A percentile compares a stretch with the other conserved stretches of the same genome.
phyloP scores from a whole-genome alignment of 2,797 vertebrate species.

The Thamnophis elegans region DNA sequence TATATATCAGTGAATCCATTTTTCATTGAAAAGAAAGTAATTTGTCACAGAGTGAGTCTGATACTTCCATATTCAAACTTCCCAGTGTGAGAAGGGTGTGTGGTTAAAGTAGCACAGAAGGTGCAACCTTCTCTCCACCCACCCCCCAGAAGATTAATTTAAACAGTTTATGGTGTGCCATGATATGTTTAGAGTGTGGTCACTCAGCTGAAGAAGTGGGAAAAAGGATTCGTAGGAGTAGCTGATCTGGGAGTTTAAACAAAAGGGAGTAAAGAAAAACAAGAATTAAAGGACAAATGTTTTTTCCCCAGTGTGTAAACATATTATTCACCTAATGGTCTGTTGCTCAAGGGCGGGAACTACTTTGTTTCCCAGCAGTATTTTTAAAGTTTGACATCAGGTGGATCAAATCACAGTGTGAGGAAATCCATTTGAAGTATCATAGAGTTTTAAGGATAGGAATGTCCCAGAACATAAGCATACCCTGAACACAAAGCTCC shows the following conservation, averaged over 20 bases:
- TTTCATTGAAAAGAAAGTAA: slow-evolving; percentile 78
- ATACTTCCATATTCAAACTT: slow-evolving; percentile 67
- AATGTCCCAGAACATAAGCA: background rate
- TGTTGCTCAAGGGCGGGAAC: slow-evolving; percentile 9
- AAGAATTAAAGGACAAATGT: slow-evolving; percentile 40
- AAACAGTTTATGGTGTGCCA: slow-evolving; percentile 67
- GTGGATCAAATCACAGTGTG: slow-evolving; percentile 11
- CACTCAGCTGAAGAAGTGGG: slow-evolving; percentile 22
- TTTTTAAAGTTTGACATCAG: slow-evolving; percentile 15
- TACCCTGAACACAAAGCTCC: background rate
- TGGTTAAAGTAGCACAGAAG: slow-evolving; percentile 67
- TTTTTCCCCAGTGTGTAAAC: background rate
- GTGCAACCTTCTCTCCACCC: slow-evolving; percentile 70
- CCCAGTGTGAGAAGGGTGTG: slow-evolving; percentile 38
- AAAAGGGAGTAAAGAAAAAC: slow-evolving; percentile 25
- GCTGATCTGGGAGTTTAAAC: slow-evolving; percentile 38
- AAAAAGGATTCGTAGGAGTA: slow-evolving; percentile 38
- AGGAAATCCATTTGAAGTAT: slow-evolving; percentile 7
- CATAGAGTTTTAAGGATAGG: background rate
- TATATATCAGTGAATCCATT: slow-evolving; percentile 76
- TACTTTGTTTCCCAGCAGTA: slow-evolving; percentile 8
- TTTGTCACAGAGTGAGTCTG: slow-evolving; percentile 69
- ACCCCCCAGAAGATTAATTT: slow-evolving; percentile 79
- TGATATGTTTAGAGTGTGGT: slow-evolving; percentile 57
- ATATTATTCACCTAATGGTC: slow-evolving; percentile 10